Percentiles rank a stretch among this genome's conserved stretches.
phyloP scores from a whole-genome alignment of 2,113 vertebrate species.

The Hystrix brachyura region DNA sequence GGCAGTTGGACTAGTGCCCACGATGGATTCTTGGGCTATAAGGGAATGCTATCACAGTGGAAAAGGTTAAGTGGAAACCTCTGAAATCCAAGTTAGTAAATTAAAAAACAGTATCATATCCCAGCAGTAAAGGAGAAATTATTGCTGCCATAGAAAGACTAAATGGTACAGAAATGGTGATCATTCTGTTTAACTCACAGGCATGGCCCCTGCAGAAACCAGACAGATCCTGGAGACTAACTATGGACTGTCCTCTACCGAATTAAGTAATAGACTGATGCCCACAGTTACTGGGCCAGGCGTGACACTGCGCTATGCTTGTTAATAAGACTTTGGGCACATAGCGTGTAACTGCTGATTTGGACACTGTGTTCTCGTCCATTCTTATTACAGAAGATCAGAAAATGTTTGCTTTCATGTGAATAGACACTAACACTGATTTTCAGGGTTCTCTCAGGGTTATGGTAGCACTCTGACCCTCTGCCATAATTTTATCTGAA shows the following conservation, averaged over 20 bases:
- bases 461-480: background rate
- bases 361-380: background rate
- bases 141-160: background rate
- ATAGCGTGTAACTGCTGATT: background rate
- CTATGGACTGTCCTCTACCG: background rate
- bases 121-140: background rate
- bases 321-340: background rate
- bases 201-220: background rate
- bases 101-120: background rate
- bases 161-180: background rate
- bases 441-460: conserved; percentile 1
- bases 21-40: background rate
- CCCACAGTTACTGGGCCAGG: background rate
- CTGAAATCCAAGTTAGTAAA: conserved; percentile 35
- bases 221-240: background rate
- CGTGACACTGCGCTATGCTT: background rate
- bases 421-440: background rate
- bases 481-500: background rate
- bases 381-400: background rate
- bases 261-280: background rate
- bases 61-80: background rate
- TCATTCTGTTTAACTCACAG: background rate
- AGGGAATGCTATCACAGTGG: background rate
- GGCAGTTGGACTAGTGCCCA: background rate
- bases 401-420: background rate